These are phyloP conservation scores for Cephalopachus bancanus DNA, from an alignment of 2,797 vertebrate species.

Conservation along the genomic window DNA sequence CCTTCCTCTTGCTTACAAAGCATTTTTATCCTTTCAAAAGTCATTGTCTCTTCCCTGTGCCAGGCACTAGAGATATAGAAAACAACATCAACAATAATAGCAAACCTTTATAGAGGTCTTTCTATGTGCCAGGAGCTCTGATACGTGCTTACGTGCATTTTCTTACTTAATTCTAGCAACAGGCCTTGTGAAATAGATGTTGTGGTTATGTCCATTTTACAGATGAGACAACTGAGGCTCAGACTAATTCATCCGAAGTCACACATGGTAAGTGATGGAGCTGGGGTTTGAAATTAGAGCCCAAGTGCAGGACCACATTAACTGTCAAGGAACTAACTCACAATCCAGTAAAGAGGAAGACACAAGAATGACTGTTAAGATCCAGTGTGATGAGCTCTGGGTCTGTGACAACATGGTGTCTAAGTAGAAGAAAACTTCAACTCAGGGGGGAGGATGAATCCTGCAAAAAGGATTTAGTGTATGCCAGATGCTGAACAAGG, in stretches of 20 bases:
- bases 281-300: background rate
- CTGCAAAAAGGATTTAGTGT: background rate
- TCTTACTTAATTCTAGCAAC: background rate
- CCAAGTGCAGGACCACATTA: background rate
- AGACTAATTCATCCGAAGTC: background rate
- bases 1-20: background rate
- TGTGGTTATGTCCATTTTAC: background rate
- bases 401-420: background rate
- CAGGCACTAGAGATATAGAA: background rate
- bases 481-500: background rate
- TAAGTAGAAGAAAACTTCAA: background rate
- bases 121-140: background rate
- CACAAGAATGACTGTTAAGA: background rate
- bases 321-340: background rate
- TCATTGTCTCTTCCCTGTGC: background rate
- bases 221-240: background rate
- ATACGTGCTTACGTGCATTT: background rate
- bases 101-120: no score
- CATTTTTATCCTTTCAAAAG: constrained; percentile 55
- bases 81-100: background rate
- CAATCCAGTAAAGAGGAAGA: background rate
- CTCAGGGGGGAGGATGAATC: background rate
- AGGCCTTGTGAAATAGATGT: background rate
- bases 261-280: no score
- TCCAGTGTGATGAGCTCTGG: background rate